Conservation (phyloP, 1,140 invertebrate species). For the Drosophila saltans region DNA sequence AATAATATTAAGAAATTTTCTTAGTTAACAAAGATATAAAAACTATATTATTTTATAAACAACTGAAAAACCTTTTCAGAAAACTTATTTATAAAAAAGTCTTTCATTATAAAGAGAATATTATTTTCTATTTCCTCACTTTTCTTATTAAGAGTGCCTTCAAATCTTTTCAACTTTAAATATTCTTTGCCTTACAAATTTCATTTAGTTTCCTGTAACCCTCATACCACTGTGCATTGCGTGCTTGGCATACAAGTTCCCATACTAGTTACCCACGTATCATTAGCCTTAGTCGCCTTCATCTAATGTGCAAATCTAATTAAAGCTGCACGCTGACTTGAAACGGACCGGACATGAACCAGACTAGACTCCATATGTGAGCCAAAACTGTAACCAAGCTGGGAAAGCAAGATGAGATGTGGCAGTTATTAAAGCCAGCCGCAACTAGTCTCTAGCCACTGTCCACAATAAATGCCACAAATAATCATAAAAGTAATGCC, state of each 20-base stretch:
- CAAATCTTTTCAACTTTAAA: too few relatives aligned
- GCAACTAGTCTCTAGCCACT: conserved; percentile 30
- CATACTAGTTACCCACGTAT: conserved; percentile 32
- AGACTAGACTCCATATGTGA: conserved; percentile 54
- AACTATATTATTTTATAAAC: background rate
- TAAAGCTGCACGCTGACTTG: conserved; percentile 58
- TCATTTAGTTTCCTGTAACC: too few relatives aligned
- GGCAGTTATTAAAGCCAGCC: conserved; percentile 47
- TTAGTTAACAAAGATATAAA: too few relatives aligned
- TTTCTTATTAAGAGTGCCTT: too few relatives aligned
- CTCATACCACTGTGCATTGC: conserved; percentile 22
- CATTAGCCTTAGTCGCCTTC: conserved; percentile 57
- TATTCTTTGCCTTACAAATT: too few relatives aligned
- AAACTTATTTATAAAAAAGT: too few relatives aligned
- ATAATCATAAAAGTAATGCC: conserved; percentile 81
- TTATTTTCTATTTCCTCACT: too few relatives aligned
- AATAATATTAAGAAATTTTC: background rate
- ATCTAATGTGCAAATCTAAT: conserved; percentile 77
- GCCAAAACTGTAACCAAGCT: background rate
- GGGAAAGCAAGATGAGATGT: background rate
- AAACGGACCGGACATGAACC: conserved; percentile 37
- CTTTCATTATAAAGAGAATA: too few relatives aligned
- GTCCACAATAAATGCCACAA: conserved; percentile 68
- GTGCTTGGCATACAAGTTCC: conserved; percentile 62
- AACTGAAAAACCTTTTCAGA: background rate